Conservation (phyloP, 2,888 invertebrate species). For the Chrysotoxum bicinctum region DNA sequence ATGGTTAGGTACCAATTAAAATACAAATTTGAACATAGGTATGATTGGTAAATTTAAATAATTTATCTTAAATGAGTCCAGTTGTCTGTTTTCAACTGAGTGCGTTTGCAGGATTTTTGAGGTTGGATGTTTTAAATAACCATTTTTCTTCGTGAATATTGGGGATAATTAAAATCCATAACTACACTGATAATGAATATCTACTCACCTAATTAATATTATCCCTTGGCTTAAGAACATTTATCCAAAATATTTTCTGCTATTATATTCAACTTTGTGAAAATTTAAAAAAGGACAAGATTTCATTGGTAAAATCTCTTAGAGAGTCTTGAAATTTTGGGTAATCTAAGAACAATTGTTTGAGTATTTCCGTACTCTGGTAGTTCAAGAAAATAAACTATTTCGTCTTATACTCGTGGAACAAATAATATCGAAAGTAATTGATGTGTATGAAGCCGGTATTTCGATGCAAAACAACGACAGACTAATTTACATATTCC, state of each 20-base stretch:
- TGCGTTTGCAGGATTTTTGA: too few species aligned
- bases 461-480: not conserved
- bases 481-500: not conserved
- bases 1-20: too few species aligned
- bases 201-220: not conserved
- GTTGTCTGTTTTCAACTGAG: too few species aligned
- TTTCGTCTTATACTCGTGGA: not conserved
- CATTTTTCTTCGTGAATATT: too few species aligned
- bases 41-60: too few species aligned
- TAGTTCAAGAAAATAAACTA: not conserved
- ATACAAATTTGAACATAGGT: too few species aligned
- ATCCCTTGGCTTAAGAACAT: not conserved
- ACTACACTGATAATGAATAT: not conserved
- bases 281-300: not conserved
- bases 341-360: not conserved
- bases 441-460: not conserved
- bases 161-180: not conserved
- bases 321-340: too few species aligned
- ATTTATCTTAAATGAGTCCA: too few species aligned
- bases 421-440: not conserved
- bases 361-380: not conserved
- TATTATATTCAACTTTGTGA: not conserved
- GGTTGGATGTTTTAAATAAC: too few species aligned
- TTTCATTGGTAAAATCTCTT: constrained; percentile 12
- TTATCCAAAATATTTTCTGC: not conserved